Evolutionary conservation across 2,113 vertebrate genomes (phyloP).

Genomic region (Planiliza haematocheilus): DNA sequence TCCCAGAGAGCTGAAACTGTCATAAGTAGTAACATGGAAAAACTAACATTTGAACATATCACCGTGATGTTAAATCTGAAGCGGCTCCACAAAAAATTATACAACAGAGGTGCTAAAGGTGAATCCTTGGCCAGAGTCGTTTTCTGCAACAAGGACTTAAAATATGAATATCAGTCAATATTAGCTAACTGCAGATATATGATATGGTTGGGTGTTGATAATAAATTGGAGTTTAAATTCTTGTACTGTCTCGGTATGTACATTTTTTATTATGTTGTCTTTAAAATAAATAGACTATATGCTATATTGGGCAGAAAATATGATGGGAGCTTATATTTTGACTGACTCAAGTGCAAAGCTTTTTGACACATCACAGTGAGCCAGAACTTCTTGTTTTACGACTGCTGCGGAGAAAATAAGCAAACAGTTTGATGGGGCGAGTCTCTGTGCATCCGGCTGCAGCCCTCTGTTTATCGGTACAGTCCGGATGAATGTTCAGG

Average conservation of each 20-base stretch:
- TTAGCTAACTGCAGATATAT: too few relatives aligned
- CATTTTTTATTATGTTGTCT: background rate
- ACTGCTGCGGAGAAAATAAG: slow-evolving; percentile 15
- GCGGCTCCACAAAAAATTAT: slow-evolving; percentile 3
- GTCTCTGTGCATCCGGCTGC: slow-evolving; percentile 27
- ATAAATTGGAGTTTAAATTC: too few relatives aligned
- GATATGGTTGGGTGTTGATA: too few relatives aligned
- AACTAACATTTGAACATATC: slow-evolving; percentile 56
- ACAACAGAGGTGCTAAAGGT: slow-evolving; percentile 1
- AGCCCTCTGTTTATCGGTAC: slow-evolving; percentile 27
- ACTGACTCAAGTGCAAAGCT: background rate
- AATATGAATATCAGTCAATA: background rate
- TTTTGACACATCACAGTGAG: slow-evolving; percentile 20
- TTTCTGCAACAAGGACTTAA: background rate
- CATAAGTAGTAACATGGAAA: slow-evolving; percentile 28
- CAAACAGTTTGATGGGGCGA: slow-evolving; percentile 28
- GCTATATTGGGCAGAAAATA: too few relatives aligned
- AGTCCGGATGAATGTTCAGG: slow-evolving; percentile 42
- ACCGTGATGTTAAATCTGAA: slow-evolving; percentile 37
- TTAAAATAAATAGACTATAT: background rate
- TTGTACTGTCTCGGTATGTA: too few relatives aligned
- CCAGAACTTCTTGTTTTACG: slow-evolving; percentile 32
- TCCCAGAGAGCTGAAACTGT: slow-evolving; percentile 5
- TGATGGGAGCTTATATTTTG: too few relatives aligned
- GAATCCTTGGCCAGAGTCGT: background rate